phyloP scores from a whole-genome alignment of 2,113 vertebrate species.

The Carassius carassius region DNA sequence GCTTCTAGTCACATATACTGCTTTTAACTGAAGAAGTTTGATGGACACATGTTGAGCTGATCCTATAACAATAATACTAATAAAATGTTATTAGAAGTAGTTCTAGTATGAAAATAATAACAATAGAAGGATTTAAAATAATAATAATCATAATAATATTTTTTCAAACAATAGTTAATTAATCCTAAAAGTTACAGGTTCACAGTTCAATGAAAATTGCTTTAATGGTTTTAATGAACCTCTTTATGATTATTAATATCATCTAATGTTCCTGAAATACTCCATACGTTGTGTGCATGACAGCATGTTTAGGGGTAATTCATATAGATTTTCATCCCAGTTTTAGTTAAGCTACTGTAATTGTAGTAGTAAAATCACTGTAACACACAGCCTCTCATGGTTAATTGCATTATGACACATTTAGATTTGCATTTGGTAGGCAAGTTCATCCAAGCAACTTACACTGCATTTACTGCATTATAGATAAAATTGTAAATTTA shows the following conservation, averaged over 20 bases:
- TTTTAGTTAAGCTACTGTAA: too few relatives aligned
- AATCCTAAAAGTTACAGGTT: too few relatives aligned
- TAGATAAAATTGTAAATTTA: neutral
- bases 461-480: neutral
- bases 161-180: too few relatives aligned
- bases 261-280: neutral
- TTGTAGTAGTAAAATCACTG: neutral
- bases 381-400: neutral
- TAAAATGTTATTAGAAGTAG: neutral
- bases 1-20: neutral
- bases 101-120: too few relatives aligned
- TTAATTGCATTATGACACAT: neutral
- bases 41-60: neutral
- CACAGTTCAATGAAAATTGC: too few relatives aligned
- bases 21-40: neutral
- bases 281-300: neutral
- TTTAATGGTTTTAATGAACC: neutral
- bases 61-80: neutral
- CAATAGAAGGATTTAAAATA: too few relatives aligned
- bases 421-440: neutral
- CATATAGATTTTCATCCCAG: too few relatives aligned
- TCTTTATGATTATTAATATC: neutral
- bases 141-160: too few relatives aligned
- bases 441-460: neutral
- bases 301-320: neutral